Percentiles rank a stretch among this genome's conserved stretches.
Conservation (phyloP, 37 sponge, comb jelly and placozoan species). For the Halichondria panicea region DNA sequence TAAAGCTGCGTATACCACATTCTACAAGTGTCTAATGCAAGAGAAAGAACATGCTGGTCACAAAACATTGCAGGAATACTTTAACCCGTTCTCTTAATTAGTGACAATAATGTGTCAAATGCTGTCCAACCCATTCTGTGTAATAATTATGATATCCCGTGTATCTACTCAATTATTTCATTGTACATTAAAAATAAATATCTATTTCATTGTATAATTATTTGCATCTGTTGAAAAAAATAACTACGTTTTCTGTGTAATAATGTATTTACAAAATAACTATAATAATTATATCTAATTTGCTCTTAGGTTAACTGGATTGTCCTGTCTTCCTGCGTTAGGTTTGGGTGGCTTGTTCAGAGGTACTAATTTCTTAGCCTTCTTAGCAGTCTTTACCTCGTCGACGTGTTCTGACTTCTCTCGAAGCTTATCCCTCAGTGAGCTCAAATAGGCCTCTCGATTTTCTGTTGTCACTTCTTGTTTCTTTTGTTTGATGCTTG, state of each 20-base stretch:
- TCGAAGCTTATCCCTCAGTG: not conserved
- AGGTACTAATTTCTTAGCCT: not conserved
- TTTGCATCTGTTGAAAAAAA: too few species aligned
- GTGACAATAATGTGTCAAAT: too few species aligned
- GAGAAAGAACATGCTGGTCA: slow-evolving; percentile 17
- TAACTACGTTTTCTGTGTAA: too few species aligned
- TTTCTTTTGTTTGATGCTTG: not conserved
- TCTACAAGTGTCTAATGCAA: slow-evolving; percentile 3
- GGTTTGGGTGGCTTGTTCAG: not conserved
- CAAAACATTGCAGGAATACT: not conserved
- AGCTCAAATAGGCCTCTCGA: not conserved
- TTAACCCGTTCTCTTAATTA: not conserved
- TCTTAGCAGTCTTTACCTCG: not conserved
- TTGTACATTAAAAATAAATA: too few species aligned
- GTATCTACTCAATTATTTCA: too few species aligned
- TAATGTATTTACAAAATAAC: not conserved
- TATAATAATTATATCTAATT: not conserved
- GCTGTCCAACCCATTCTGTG: too few species aligned
- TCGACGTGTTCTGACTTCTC: not conserved
- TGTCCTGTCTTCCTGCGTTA: not conserved
- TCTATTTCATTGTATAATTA: too few species aligned
- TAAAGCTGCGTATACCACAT: not conserved
- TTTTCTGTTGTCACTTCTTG: not conserved
- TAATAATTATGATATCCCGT: too few species aligned
- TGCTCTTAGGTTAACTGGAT: not conserved